phyloP scores from a whole-genome alignment of 2,888 invertebrate genomes.

The Drosophila paranaensis region DNA sequence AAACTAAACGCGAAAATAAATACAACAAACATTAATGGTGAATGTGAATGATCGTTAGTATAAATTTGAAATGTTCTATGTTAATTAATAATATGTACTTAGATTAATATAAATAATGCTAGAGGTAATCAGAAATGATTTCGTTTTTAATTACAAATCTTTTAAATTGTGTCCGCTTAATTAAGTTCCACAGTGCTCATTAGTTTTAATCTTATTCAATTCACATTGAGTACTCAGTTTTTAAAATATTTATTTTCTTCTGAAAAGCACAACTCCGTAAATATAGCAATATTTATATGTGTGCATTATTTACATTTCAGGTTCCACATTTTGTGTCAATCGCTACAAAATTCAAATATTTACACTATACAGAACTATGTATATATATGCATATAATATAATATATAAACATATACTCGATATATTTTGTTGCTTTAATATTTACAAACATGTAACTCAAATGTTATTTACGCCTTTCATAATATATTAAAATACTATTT shows the following conservation, averaged over 20 bases:
- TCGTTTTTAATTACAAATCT: background rate
- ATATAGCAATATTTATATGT: background rate
- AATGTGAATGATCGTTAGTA: background rate
- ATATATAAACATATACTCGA: background rate
- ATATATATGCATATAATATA: background rate
- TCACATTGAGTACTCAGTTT: background rate
- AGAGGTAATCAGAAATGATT: background rate
- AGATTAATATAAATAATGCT: background rate
- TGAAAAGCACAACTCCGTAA: background rate
- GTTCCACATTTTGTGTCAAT: background rate
- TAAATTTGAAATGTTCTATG: background rate
- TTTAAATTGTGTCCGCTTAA: background rate
- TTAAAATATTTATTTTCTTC: background rate
- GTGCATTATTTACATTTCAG: conserved; percentile 16
- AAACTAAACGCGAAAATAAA: conserved; percentile 11
- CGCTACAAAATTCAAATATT: conserved; percentile 4
- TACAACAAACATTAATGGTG: background rate
- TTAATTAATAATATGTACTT: background rate
- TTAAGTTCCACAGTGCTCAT: background rate
- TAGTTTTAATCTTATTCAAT: background rate
- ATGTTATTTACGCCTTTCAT: conserved; percentile 37
- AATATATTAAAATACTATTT: conserved; percentile 1
- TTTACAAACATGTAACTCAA: conserved; percentile 32
- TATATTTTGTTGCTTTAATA: conserved; percentile 16
- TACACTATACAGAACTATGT: background rate